Evolutionary conservation across 2,888 invertebrate species (phyloP).

Genomic region (Agonopterix alstromeriana): DNA sequence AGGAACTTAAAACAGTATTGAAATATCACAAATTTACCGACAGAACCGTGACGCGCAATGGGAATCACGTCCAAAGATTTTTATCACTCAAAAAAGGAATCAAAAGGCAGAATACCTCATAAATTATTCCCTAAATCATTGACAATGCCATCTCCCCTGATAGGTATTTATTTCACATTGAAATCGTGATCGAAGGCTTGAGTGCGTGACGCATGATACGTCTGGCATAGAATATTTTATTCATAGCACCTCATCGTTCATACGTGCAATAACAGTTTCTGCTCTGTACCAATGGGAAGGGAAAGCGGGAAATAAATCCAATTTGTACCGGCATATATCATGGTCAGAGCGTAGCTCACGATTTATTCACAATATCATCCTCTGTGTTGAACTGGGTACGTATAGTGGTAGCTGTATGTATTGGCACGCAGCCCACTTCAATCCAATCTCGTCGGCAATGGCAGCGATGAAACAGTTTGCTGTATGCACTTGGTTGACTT

Average conservation of each 20-base stretch:
- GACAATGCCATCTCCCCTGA: background rate
- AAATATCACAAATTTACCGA: no score
- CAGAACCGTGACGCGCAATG: no score
- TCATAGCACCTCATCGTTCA: slow-evolving; percentile 66
- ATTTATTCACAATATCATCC: slow-evolving; percentile 60
- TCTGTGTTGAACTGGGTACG: slow-evolving; percentile 6
- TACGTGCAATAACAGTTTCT: slow-evolving; percentile 66
- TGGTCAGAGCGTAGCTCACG: slow-evolving; percentile 55
- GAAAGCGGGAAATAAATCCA: slow-evolving; percentile 68
- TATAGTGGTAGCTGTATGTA: slow-evolving; percentile 7
- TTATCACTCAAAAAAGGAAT: no score
- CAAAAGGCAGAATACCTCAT: no score
- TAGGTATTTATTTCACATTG: slow-evolving; percentile 8
- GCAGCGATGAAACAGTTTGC: slow-evolving; percentile 25
- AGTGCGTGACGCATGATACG: slow-evolving; percentile 42
- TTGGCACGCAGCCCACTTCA: slow-evolving; percentile 42
- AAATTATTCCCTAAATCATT: background rate
- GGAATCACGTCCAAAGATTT: no score
- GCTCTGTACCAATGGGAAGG: slow-evolving; percentile 55
- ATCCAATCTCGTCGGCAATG: slow-evolving; percentile 36
- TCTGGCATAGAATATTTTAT: slow-evolving; percentile 43
- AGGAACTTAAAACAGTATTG: no score
- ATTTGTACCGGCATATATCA: slow-evolving; percentile 70
- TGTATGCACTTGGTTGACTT: slow-evolving; percentile 11
- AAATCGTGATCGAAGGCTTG: slow-evolving; percentile 38